Evolutionary conservation across 2,113 vertebrate genomes (phyloP).

Genomic region (Reinhardtius hippoglossoides): DNA sequence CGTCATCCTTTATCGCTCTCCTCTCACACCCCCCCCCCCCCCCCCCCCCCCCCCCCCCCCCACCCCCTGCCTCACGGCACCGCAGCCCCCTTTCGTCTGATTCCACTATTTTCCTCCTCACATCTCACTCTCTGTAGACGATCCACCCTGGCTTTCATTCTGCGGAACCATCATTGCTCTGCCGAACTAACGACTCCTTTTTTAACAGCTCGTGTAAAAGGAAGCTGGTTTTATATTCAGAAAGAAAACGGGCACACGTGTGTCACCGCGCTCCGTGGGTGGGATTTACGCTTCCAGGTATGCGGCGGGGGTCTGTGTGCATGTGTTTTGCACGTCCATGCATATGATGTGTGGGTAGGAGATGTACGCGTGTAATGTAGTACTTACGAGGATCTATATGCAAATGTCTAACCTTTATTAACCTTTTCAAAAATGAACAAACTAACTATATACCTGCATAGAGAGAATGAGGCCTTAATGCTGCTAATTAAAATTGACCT

Average conservation of each 20-base stretch:
- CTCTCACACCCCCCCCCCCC: neutral
- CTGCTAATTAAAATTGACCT: too few species aligned
- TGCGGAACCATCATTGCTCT: slow-evolving; percentile 14
- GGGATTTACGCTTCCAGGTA: neutral
- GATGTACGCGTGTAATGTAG: neutral
- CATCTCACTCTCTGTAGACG: slow-evolving; percentile 20
- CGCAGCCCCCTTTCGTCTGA: slow-evolving; percentile 7
- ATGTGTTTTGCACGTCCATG: neutral
- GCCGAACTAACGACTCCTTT: slow-evolving; percentile 23
- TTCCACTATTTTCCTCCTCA: slow-evolving; percentile 23
- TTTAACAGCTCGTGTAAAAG: slow-evolving; percentile 3
- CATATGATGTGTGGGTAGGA: neutral
- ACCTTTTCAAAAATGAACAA: too few species aligned
- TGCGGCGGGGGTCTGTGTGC: neutral
- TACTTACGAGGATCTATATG: neutral
- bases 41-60: slow-evolving; percentile 1
- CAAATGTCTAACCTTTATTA: too few species aligned
- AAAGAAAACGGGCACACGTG: neutral
- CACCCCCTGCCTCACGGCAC: neutral
- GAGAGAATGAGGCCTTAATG: too few species aligned
- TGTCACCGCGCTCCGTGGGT: neutral
- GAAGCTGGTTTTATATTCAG: slow-evolving; percentile 1
- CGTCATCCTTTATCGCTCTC: slow-evolving; percentile 41
- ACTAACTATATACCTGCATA: neutral
- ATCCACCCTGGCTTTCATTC: slow-evolving; percentile 20